phyloP scores from a whole-genome alignment of 2,113 vertebrate species.

The Athene noctua region DNA sequence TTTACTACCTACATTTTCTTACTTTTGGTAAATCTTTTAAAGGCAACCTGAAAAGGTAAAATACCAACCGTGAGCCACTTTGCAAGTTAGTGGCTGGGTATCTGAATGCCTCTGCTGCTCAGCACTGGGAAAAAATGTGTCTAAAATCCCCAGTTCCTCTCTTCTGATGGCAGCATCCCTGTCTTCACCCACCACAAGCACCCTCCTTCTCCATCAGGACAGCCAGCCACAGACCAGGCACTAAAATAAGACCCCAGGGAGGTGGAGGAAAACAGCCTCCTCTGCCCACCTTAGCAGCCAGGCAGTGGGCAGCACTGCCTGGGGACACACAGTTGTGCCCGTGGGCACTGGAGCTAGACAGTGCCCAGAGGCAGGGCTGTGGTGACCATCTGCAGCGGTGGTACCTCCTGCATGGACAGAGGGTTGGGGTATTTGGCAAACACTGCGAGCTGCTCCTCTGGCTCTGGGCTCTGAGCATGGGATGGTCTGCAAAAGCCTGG shows the following conservation, averaged over 20 bases:
- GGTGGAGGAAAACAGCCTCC: neutral
- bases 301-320: neutral
- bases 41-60: constrained; percentile 6
- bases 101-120: neutral
- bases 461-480: neutral
- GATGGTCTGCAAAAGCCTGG: neutral
- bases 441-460: neutral
- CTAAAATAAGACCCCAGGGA: neutral
- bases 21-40: constrained; percentile 25
- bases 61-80: neutral
- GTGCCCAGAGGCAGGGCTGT: neutral
- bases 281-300: neutral
- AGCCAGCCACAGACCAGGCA: neutral
- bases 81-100: neutral
- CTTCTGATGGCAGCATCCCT: neutral
- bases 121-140: neutral
- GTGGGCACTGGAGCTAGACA: neutral
- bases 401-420: neutral
- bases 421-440: fast-evolving
- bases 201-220: neutral
- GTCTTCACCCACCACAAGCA: neutral
- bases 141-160: neutral
- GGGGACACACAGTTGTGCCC: neutral
- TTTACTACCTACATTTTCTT: constrained; percentile 25
- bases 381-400: neutral